Percentiles rank a stretch among this genome's conserved stretches.
Evolutionary conservation across 2,113 vertebrate genomes (phyloP).

Genomic region (Catagonus wagneri): DNA sequence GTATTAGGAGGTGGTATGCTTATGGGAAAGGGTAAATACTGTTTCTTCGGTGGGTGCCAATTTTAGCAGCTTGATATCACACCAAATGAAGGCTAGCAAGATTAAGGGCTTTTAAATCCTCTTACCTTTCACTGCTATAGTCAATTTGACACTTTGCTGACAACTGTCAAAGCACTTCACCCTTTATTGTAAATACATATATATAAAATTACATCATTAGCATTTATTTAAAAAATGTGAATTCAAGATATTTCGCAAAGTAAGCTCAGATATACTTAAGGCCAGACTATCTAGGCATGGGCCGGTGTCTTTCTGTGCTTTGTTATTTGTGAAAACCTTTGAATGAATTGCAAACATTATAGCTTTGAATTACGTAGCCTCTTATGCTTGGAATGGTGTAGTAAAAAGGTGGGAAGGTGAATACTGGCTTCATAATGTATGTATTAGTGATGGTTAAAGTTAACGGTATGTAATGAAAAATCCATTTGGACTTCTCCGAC

Average conservation of each 20-base stretch:
- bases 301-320: background rate
- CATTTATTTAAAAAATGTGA: constrained; percentile 25
- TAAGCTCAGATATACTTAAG: background rate
- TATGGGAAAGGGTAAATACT: background rate
- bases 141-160: constrained; percentile 12
- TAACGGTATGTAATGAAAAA: background rate
- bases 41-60: background rate
- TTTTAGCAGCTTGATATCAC: background rate
- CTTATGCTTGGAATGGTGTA: background rate
- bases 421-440: background rate
- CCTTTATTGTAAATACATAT: constrained; percentile 50
- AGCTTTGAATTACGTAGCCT: background rate
- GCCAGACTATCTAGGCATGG: background rate
- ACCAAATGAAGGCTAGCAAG: background rate
- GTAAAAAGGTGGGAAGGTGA: background rate
- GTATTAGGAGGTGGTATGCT: background rate
- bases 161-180: constrained; percentile 63
- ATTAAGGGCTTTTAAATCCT: constrained; percentile 47
- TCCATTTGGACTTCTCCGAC: background rate
- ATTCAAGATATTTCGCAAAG: constrained; percentile 18
- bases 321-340: background rate
- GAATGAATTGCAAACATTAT: background rate
- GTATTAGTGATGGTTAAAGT: background rate
- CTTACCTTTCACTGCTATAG: background rate
- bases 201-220: constrained; percentile 58